phyloP scores from a whole-genome alignment of 2,797 vertebrate genomes.

The Darevskia mixta region DNA sequence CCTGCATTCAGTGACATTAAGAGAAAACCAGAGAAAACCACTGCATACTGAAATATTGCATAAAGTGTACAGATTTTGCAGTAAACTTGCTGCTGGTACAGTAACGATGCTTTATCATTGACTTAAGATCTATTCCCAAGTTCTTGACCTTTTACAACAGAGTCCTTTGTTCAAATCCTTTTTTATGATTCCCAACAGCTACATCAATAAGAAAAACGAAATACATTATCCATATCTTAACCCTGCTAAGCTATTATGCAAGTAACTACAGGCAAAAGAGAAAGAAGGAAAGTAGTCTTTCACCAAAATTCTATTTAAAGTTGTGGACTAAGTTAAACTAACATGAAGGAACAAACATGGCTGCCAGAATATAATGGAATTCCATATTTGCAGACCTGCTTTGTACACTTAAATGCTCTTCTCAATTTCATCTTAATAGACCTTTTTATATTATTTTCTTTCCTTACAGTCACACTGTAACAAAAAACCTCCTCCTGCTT shows the following conservation, averaged over 20 bases:
- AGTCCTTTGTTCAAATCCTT: background rate
- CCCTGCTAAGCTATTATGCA: background rate
- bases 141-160: background rate
- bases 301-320: background rate
- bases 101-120: background rate
- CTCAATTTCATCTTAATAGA: background rate
- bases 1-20: background rate
- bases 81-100: background rate
- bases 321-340: background rate
- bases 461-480: background rate
- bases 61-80: background rate
- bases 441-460: constrained; percentile 40
- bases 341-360: background rate
- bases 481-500: too few species aligned
- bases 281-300: background rate
- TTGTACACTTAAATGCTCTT: background rate
- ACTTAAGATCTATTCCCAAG: background rate
- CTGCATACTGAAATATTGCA: too few species aligned
- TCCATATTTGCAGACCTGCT: background rate
- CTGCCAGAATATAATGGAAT: background rate
- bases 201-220: background rate
- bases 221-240: background rate
- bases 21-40: background rate
- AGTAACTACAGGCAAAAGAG: background rate
- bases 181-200: too few species aligned